phyloP scores from a whole-genome alignment of 2,113 vertebrate species.

The Paramisgurnus dabryanus region DNA sequence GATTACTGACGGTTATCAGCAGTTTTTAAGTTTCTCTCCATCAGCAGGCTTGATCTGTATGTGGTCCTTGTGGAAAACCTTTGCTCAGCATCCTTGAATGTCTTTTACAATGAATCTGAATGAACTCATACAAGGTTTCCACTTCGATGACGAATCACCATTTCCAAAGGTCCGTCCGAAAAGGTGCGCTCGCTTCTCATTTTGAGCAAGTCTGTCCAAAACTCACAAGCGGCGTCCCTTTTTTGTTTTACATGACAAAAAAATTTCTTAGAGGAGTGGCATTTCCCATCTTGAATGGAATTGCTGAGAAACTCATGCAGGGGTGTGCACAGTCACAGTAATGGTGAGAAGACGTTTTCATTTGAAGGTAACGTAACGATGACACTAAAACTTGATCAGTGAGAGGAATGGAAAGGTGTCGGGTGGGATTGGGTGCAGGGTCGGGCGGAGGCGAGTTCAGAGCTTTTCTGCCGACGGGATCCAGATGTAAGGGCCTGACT shows the following conservation, averaged over 20 bases:
- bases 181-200: conserved; percentile 65
- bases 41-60: conserved; percentile 72
- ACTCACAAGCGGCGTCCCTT: conserved; percentile 68
- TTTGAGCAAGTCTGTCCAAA: conserved; percentile 66
- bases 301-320: conserved; percentile 95
- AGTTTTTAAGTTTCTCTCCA: conserved; percentile 71
- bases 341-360: conserved; percentile 91
- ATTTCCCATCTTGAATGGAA: conserved; percentile 85
- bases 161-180: conserved; percentile 64
- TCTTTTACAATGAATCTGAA: conserved; percentile 71
- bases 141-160: conserved; percentile 66
- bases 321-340: conserved; percentile 91
- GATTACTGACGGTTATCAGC: conserved; percentile 71
- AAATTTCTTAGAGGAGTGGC: conserved; percentile 72
- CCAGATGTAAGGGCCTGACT: conserved; percentile 99
- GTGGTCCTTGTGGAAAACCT: conserved; percentile 72
- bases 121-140: conserved; percentile 77
- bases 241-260: conserved; percentile 70
- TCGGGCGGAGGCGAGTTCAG: conserved; percentile 80
- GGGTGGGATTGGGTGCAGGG: conserved; percentile 77
- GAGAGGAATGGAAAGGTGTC: conserved; percentile 83
- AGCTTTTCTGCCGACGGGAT: conserved; percentile 98
- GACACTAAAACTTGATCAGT: conserved; percentile 99
- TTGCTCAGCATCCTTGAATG: conserved; percentile 62
- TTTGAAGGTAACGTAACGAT: conserved; percentile 92